phyloP scores from a whole-genome alignment of 35 echinoderm and acorn worm genomes.

The Apostichopus parvimensis region DNA sequence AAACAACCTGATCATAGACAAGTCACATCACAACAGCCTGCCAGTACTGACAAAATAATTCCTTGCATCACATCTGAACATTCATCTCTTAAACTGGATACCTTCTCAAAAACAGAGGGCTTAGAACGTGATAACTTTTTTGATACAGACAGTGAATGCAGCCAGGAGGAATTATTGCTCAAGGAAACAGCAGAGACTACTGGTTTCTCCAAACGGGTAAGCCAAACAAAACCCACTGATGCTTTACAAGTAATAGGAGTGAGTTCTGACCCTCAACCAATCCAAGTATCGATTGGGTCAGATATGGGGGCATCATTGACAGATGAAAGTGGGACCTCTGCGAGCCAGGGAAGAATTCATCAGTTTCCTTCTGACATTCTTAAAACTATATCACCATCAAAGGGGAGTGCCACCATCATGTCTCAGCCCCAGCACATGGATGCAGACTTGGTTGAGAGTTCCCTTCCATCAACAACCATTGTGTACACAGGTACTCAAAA shows the following conservation, averaged over 20 bases:
- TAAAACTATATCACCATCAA: neutral
- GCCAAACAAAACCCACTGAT: too few relatives aligned
- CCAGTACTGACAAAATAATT: neutral
- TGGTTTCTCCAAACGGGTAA: neutral
- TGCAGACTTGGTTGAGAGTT: neutral
- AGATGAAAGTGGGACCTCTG: slow-evolving; percentile 5
- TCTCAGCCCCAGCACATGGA: neutral
- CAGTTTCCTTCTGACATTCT: slow-evolving; percentile 13
- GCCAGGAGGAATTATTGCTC: neutral
- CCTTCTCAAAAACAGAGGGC: neutral
- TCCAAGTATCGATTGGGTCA: neutral
- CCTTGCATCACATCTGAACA: neutral
- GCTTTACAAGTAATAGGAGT: neutral
- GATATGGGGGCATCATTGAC: neutral
- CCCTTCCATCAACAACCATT: neutral
- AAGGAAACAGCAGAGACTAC: neutral
- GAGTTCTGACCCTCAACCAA: neutral
- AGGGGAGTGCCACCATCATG: slow-evolving; percentile 2
- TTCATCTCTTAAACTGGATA: neutral
- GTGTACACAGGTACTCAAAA: neutral
- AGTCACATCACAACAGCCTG: neutral
- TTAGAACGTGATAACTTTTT: neutral
- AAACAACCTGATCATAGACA: neutral
- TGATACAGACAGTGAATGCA: neutral
- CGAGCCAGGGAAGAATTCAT: neutral